Evolutionary conservation across 2,113 vertebrate species (phyloP).

Genomic region (Oceanites oceanicus): DNA sequence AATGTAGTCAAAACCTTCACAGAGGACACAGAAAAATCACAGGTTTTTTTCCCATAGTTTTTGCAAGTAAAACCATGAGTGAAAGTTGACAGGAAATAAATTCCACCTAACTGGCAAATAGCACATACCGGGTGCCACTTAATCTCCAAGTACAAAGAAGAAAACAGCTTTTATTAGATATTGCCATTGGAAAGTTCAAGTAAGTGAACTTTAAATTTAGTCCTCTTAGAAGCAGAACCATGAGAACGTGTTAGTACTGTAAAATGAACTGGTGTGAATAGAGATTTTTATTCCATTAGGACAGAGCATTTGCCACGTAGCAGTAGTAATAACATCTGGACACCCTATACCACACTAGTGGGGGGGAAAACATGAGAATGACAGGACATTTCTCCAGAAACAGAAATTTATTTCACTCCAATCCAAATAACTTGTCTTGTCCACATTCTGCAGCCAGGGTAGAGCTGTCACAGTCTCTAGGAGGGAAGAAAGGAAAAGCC

Average conservation of each 20-base stretch:
- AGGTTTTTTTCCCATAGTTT: not conserved
- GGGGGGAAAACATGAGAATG: not conserved
- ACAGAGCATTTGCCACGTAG: not conserved
- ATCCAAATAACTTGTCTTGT: not conserved
- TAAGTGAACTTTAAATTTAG: not conserved
- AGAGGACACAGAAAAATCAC: not conserved
- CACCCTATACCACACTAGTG: not conserved
- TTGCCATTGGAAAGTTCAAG: not conserved
- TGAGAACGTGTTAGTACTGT: not conserved
- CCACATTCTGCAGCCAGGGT: constrained; percentile 55
- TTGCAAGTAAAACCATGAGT: not conserved
- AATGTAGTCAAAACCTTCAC: not conserved
- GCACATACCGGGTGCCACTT: not conserved
- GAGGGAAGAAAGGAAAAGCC: constrained; percentile 70
- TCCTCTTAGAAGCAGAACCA: not conserved
- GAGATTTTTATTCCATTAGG: not conserved
- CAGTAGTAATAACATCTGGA: not conserved
- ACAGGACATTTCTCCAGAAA: not conserved
- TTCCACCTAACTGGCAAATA: not conserved
- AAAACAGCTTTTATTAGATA: not conserved
- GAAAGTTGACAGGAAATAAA: not conserved
- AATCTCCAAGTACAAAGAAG: not conserved
- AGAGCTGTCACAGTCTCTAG: constrained; percentile 15
- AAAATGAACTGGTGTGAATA: not conserved
- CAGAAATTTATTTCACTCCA: not conserved